phyloP scores from a whole-genome alignment of 1,140 invertebrate genomes.

The Pseudomyrmex sp. region DNA sequence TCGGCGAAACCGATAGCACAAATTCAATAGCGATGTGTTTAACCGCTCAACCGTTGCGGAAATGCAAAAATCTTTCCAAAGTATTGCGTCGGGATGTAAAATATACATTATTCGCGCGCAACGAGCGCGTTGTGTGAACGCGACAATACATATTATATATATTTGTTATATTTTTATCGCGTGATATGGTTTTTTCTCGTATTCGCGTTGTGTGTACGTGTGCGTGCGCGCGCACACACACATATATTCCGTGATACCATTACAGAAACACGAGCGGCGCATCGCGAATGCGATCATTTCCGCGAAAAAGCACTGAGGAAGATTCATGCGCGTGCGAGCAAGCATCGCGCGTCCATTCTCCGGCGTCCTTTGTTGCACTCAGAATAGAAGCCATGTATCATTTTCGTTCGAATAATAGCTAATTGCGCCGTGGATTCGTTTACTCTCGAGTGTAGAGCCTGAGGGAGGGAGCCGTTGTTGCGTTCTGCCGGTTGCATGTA shows the following conservation, averaged over 20 bases:
- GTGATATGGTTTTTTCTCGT: neutral
- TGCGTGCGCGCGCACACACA: too few species aligned
- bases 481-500: constrained; percentile 62
- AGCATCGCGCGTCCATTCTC: constrained; percentile 48
- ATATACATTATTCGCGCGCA: neutral
- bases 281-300: constrained; percentile 56
- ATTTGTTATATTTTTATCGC: constrained; percentile 27
- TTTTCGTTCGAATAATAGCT: constrained; percentile 62
- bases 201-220: neutral
- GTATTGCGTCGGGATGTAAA: neutral
- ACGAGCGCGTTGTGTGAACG: neutral
- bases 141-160: neutral
- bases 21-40: neutral
- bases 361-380: constrained; percentile 55
- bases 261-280: constrained; percentile 34
- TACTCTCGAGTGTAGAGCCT: constrained; percentile 68
- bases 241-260: neutral
- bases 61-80: neutral
- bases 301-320: constrained; percentile 56
- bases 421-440: constrained; percentile 59
- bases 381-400: constrained; percentile 61
- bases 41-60: neutral
- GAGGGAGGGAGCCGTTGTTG: constrained; percentile 68
- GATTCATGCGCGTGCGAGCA: constrained; percentile 55
- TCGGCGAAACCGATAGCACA: neutral